These are phyloP conservation scores for Stenopsyche tienmushanensis DNA, from an alignment of 1,140 invertebrate genomes.

Conservation along the genomic window DNA sequence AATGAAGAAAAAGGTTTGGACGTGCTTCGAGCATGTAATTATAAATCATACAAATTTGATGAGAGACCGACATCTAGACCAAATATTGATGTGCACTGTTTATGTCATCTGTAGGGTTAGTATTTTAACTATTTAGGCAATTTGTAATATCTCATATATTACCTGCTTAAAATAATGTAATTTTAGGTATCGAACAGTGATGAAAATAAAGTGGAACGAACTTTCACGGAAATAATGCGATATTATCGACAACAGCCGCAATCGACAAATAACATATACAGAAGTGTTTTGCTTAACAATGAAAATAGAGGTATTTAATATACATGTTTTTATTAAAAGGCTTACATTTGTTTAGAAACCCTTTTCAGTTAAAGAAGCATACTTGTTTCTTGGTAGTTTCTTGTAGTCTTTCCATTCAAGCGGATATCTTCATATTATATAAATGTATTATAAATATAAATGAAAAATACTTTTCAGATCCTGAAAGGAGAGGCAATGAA, in stretches of 20 bases:
- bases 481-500: no score
- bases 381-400: no score
- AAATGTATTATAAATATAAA: no score
- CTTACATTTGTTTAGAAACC: no score
- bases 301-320: conserved; percentile 20
- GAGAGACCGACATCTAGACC: conserved; percentile 93
- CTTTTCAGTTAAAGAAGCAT: no score
- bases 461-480: no score
- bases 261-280: conserved; percentile 86
- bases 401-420: no score
- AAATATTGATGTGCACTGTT: conserved; percentile 97
- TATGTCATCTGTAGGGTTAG: conserved; percentile 93
- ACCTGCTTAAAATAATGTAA: not conserved
- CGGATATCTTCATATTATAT: no score
- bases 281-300: conserved; percentile 74
- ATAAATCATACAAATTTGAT: conserved; percentile 82
- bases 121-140: conserved; percentile 38
- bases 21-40: conserved; percentile 91
- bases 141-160: not conserved
- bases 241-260: conserved; percentile 91
- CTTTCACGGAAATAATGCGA: conserved; percentile 92
- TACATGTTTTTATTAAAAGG: no score
- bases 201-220: conserved; percentile 56
- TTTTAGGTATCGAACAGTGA: conserved; percentile 50
- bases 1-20: conserved; percentile 90